Evolutionary conservation across 2,113 vertebrate genomes (phyloP).

Genomic region (Bostrychus sinensis): DNA sequence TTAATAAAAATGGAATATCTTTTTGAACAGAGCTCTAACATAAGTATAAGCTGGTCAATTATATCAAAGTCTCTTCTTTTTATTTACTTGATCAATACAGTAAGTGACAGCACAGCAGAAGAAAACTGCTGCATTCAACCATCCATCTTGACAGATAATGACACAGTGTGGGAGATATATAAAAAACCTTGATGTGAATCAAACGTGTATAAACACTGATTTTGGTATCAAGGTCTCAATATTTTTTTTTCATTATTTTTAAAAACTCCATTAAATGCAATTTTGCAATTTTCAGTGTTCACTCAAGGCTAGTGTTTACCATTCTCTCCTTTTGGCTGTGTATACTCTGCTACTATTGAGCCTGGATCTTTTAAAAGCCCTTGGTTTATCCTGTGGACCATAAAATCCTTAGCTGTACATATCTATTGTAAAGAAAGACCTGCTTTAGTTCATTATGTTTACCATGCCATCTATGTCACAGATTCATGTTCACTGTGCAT

Average conservation of each 20-base stretch:
- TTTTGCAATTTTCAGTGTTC: constrained; percentile 33
- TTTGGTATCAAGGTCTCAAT: constrained; percentile 30
- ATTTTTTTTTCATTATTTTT: constrained; percentile 41
- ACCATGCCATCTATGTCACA: constrained; percentile 45
- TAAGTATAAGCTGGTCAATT: constrained; percentile 12
- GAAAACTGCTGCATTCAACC: constrained; percentile 16
- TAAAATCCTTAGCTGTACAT: constrained; percentile 47
- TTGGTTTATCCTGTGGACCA: constrained; percentile 44
- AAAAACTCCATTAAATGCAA: constrained; percentile 35
- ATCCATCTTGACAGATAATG: constrained; percentile 4
- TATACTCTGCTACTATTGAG: constrained; percentile 52
- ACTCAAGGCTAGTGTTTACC: constrained; percentile 37
- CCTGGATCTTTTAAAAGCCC: constrained; percentile 51
- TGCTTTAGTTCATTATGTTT: constrained; percentile 42
- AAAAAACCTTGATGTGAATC: constrained; percentile 28
- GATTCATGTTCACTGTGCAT: constrained; percentile 34
- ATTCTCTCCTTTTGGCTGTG: constrained; percentile 35
- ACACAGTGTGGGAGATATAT: constrained; percentile 11
- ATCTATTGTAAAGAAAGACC: constrained; percentile 40
- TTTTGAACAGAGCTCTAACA: constrained; percentile 1
- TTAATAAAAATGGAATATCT: constrained; percentile 39
- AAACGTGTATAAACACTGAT: constrained; percentile 37
- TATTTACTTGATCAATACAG: constrained; percentile 32
- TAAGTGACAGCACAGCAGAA: constrained; percentile 5
- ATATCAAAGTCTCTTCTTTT: constrained; percentile 15